These are phyloP conservation scores for Microctonus hyperodae DNA, from an alignment of 2,888 invertebrate genomes.

Conservation along the genomic window DNA sequence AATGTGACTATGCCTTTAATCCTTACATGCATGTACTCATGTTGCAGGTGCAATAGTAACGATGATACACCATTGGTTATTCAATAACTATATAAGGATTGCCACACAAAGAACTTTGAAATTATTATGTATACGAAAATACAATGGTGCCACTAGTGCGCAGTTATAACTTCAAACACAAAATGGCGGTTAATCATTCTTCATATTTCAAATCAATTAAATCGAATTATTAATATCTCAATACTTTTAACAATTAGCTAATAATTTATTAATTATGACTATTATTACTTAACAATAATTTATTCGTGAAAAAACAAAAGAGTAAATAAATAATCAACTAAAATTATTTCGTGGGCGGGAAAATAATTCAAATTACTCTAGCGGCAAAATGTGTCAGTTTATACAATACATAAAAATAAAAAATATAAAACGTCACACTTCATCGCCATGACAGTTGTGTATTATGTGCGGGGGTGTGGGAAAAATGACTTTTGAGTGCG, in stretches of 20 bases:
- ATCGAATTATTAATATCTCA: neutral
- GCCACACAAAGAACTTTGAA: neutral
- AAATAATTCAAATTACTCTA: neutral
- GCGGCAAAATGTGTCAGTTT: neutral
- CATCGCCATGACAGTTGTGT: neutral
- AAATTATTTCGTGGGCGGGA: neutral
- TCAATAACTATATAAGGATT: neutral
- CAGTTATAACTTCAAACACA: neutral
- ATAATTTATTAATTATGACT: neutral
- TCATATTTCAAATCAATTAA: too few relatives aligned
- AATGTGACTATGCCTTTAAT: constrained; percentile 6
- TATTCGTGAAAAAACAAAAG: neutral
- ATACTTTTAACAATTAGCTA: neutral
- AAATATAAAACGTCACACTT: neutral
- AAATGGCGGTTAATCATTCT: neutral
- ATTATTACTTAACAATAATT: neutral
- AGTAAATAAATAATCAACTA: neutral
- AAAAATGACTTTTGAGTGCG: neutral
- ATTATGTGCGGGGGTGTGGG: neutral
- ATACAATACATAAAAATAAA: too few relatives aligned
- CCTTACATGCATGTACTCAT: constrained; percentile 24
- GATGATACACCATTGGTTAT: neutral
- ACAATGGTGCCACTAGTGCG: neutral
- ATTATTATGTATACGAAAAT: too few relatives aligned
- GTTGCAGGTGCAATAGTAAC: constrained; percentile 8